Conservation (phyloP, 1,140 invertebrate species). For the Meteorus sp. region DNA sequence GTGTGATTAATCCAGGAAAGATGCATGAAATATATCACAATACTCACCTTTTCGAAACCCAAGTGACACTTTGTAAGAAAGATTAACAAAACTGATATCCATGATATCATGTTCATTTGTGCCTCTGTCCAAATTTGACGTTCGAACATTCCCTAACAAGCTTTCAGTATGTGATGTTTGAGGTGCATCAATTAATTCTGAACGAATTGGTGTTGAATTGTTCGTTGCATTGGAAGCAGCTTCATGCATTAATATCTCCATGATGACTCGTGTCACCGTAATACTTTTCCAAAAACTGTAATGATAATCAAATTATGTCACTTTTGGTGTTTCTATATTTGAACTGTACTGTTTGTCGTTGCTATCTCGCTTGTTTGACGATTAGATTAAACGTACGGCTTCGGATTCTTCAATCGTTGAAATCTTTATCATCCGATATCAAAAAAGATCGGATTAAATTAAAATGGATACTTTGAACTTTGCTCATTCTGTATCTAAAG, state of each 20-base stretch:
- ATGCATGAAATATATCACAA: slow-evolving; percentile 5
- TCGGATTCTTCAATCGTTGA: too few species aligned
- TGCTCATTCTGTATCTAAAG: too few species aligned
- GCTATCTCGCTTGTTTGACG: too few species aligned
- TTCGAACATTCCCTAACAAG: neutral
- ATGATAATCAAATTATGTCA: neutral
- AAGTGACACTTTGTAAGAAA: slow-evolving; percentile 69
- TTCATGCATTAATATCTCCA: slow-evolving; percentile 55
- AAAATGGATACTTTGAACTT: too few species aligned
- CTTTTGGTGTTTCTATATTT: slow-evolving; percentile 4
- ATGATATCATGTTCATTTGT: slow-evolving; percentile 55
- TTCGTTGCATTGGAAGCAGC: slow-evolving; percentile 36
- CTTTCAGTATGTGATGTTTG: neutral
- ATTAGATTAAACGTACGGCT: too few species aligned
- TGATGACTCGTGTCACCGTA: slow-evolving; percentile 25
- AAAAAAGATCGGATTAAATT: too few species aligned
- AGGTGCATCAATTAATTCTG: neutral
- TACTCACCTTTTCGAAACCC: slow-evolving; percentile 70
- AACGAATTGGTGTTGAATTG: neutral
- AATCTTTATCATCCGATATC: too few species aligned
- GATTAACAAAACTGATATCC: slow-evolving; percentile 72
- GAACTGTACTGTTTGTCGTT: too few species aligned
- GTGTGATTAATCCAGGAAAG: too few species aligned
- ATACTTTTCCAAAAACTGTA: neutral
- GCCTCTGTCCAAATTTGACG: slow-evolving; percentile 14